Evolutionary conservation across 2,888 invertebrate species (phyloP).

Genomic region (Acleris sparsana): DNA sequence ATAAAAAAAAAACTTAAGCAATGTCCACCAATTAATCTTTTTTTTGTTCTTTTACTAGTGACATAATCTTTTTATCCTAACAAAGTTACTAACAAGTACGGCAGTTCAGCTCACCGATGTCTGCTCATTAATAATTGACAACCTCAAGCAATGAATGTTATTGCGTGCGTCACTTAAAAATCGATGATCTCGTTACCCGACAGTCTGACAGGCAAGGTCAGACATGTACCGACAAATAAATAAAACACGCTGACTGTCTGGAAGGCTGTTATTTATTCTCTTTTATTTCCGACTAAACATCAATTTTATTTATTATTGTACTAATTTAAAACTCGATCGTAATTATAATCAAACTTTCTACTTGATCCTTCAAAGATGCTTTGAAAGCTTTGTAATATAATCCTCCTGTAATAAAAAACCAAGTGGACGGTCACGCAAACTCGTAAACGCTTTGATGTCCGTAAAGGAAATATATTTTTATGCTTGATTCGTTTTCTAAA

Average conservation of each 20-base stretch:
- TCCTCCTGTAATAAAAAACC: constrained; percentile 11
- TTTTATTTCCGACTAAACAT: constrained; percentile 1
- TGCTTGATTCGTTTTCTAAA: background rate
- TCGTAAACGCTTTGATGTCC: constrained; percentile 12
- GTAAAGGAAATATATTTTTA: constrained; percentile 6
- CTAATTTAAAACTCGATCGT: constrained; percentile 2
- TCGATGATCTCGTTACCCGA: constrained; percentile 21
- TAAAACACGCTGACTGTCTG: constrained; percentile 21
- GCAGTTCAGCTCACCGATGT: background rate
- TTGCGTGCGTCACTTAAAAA: constrained; percentile 26
- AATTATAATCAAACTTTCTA: constrained; percentile 12
- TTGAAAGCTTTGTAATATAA: constrained; percentile 15
- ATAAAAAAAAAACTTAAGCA: too few species aligned
- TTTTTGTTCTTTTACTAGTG: too few species aligned
- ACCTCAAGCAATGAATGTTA: constrained; percentile 5
- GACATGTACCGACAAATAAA: constrained; percentile 23
- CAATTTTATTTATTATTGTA: background rate
- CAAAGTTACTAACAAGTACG: too few species aligned
- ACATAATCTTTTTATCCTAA: background rate
- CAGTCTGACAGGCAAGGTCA: constrained; percentile 26
- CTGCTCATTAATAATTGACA: constrained; percentile 12
- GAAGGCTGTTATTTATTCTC: constrained; percentile 8
- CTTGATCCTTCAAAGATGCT: constrained; percentile 5
- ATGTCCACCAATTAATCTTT: too few species aligned
- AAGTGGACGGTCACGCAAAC: constrained; percentile 16